Evolutionary conservation across 2,888 invertebrate species (phyloP).

Genomic region (Ophion ellenae): DNA sequence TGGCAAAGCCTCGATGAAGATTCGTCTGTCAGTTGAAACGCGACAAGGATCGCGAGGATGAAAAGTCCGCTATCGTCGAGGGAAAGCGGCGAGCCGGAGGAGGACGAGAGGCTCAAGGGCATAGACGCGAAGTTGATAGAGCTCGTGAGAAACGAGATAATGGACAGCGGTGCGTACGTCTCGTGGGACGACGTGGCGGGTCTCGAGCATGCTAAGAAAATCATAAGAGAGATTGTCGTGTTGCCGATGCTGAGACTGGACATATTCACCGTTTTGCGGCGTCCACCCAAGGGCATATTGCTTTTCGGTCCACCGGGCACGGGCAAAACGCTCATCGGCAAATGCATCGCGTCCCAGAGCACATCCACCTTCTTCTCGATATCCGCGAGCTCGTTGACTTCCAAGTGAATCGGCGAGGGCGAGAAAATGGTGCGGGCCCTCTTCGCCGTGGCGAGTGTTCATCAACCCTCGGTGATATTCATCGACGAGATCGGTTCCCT

Average conservation of each 20-base stretch:
- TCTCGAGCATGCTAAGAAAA: conserved; percentile 94
- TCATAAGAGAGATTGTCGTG: conserved; percentile 97
- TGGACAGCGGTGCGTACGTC: conserved; percentile 91
- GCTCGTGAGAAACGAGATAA: conserved; percentile 95
- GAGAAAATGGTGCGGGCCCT: conserved; percentile 98
- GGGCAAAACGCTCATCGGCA: conserved; percentile 98
- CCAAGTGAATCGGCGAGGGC: conserved; percentile 99
- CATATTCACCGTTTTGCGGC: conserved; percentile 95
- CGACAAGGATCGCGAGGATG: conserved; percentile 82
- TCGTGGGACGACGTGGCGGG: conserved; percentile 98
- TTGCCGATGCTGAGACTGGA: conserved; percentile 97
- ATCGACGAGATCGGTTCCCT: conserved; percentile 99
- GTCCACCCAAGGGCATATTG: conserved; percentile 97
- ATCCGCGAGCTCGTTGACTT: conserved; percentile 96
- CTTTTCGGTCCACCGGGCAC: conserved; percentile 99
- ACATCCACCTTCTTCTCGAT: conserved; percentile 98
- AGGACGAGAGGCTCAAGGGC: conserved; percentile 90
- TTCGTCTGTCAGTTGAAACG: conserved; percentile 91
- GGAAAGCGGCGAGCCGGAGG: conserved; percentile 79
- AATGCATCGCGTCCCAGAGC: conserved; percentile 97
- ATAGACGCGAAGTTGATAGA: conserved; percentile 97
- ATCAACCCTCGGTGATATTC: conserved; percentile 98
- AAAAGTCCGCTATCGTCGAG: conserved; percentile 65
- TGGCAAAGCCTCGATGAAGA: conserved; percentile 87
- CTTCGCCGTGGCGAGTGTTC: conserved; percentile 94